phyloP scores from a whole-genome alignment of 2,797 vertebrate species.

The Gobionotothen gibberifrons region DNA sequence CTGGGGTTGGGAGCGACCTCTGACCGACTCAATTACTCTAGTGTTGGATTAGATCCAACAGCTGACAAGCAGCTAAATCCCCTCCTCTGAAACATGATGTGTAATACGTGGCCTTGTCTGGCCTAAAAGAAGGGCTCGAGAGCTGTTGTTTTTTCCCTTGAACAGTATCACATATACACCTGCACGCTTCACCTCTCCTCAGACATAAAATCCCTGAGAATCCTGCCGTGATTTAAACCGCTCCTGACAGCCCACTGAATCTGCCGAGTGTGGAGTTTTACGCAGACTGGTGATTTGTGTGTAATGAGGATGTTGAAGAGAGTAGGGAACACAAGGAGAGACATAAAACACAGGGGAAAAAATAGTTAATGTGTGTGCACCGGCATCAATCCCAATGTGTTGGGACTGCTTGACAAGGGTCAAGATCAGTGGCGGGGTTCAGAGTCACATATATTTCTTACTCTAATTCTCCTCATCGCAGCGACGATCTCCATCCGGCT shows the following conservation, averaged over 20 bases:
- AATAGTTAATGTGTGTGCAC: not conserved
- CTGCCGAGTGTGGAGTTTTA: slow-evolving; percentile 37
- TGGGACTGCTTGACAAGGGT: slow-evolving; percentile 6
- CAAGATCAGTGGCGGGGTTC: slow-evolving; percentile 12
- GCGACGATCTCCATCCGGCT: slow-evolving; percentile 98
- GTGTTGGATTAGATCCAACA: slow-evolving; percentile 71
- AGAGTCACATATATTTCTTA: slow-evolving; percentile 77
- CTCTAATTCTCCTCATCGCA: slow-evolving; percentile 96
- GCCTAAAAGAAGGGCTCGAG: slow-evolving; percentile 9
- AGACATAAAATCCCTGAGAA: slow-evolving; percentile 39
- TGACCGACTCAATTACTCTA: slow-evolving; percentile 58
- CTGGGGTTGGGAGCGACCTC: slow-evolving; percentile 48
- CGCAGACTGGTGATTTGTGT: slow-evolving; percentile 28
- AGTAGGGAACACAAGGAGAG: slow-evolving; percentile 32
- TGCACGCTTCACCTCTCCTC: slow-evolving; percentile 23
- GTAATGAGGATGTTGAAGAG: slow-evolving; percentile 8
- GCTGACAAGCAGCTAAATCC: slow-evolving; percentile 76
- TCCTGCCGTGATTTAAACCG: slow-evolving; percentile 47
- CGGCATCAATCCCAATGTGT: not conserved
- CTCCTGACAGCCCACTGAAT: slow-evolving; percentile 59
- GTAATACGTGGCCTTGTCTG: slow-evolving; percentile 33
- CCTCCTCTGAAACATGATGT: slow-evolving; percentile 43
- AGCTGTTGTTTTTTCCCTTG: slow-evolving; percentile 4
- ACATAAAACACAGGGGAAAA: slow-evolving; percentile 5
- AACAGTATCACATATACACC: slow-evolving; percentile 32